These are phyloP conservation scores for Liasis olivaceus DNA, from an alignment of 2,797 vertebrate species.

Conservation along the genomic window DNA sequence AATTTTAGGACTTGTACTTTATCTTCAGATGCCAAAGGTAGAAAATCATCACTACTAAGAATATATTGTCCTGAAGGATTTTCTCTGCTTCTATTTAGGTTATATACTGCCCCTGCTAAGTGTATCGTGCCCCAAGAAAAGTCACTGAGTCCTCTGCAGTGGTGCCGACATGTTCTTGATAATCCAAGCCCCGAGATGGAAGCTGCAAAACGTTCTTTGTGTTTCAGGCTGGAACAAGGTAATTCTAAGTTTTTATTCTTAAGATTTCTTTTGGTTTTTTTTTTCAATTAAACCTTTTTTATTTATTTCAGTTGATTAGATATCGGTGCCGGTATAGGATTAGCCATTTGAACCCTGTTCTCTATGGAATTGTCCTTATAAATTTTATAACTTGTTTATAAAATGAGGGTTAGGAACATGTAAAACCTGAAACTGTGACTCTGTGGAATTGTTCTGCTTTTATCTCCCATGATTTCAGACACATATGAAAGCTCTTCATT, in stretches of 20 bases:
- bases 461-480: neutral
- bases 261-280: neutral
- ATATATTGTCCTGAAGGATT: conserved; percentile 7
- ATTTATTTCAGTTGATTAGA: neutral
- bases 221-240: conserved; percentile 97
- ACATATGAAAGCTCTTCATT: neutral
- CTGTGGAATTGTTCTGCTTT: neutral
- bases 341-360: neutral
- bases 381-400: neutral
- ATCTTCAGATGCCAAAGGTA: neutral
- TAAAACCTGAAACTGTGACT: neutral
- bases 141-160: conserved; percentile 85
- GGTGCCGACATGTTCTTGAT: conserved; percentile 95
- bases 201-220: conserved; percentile 91
- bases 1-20: neutral
- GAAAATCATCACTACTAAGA: neutral
- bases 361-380: neutral
- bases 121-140: conserved; percentile 73
- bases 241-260: conserved; percentile 48
- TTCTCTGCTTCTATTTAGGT: conserved; percentile 80
- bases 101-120: conserved; percentile 87
- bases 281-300: neutral
- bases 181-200: conserved; percentile 91
- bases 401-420: neutral
- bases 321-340: neutral